Evolutionary conservation across 2,888 invertebrate species (phyloP).

Genomic region (Mesoligia furuncula): DNA sequence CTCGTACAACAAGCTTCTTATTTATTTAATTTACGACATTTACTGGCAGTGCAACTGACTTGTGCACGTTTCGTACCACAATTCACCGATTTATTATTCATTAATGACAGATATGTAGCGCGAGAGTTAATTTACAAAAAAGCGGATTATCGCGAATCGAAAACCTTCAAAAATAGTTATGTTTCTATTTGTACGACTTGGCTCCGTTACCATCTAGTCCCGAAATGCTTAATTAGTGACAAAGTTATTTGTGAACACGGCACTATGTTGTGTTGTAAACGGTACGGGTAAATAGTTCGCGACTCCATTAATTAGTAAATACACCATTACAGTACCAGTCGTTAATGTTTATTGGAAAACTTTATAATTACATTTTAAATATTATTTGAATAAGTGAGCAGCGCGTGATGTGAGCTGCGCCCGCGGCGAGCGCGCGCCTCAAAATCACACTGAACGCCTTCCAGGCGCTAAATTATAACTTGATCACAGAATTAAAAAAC

Average conservation of each 20-base stretch:
- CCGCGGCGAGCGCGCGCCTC: slow-evolving; percentile 6
- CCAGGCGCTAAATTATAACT: slow-evolving; percentile 79
- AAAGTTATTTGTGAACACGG: slow-evolving; percentile 44
- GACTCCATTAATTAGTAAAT: slow-evolving; percentile 69
- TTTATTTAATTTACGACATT: slow-evolving; percentile 74
- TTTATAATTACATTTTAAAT: slow-evolving; percentile 67
- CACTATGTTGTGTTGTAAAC: slow-evolving; percentile 26
- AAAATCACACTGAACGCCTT: slow-evolving; percentile 70
- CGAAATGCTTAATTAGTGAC: slow-evolving; percentile 47
- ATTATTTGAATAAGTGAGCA: slow-evolving; percentile 62
- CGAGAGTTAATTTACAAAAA: slow-evolving; percentile 77
- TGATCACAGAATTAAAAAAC: slow-evolving; percentile 86
- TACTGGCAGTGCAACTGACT: slow-evolving; percentile 87
- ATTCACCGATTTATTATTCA: slow-evolving; percentile 57
- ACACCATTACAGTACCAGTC: slow-evolving; percentile 77
- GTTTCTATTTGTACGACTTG: slow-evolving; percentile 46
- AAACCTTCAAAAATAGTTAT: slow-evolving; percentile 68
- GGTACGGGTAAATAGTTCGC: slow-evolving; percentile 50
- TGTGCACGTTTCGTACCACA: slow-evolving; percentile 79
- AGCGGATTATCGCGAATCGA: slow-evolving; percentile 73
- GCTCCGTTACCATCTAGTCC: slow-evolving; percentile 34
- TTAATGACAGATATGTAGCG: slow-evolving; percentile 85
- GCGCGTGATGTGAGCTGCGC: slow-evolving; percentile 55
- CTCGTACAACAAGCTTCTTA: slow-evolving; percentile 77
- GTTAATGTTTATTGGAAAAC: slow-evolving; percentile 72